phyloP scores from a whole-genome alignment of 2,797 vertebrate genomes.

The Calcarius lapponicus region DNA sequence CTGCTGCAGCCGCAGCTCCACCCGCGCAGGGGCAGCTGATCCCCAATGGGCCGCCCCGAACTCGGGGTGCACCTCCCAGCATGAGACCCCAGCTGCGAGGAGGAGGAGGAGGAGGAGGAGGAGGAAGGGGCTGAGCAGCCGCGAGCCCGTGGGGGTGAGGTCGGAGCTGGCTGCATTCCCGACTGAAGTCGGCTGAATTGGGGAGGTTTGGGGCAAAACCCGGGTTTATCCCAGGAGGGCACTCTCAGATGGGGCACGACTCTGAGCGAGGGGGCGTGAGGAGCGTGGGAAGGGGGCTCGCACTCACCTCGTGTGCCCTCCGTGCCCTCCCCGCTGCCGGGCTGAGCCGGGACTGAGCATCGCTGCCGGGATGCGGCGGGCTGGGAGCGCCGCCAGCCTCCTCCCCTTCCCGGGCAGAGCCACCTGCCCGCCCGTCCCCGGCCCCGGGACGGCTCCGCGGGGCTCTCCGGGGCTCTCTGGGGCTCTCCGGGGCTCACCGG shows the following conservation, averaged over 20 bases:
- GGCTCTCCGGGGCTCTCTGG: fast-evolving
- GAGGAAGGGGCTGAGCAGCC: background rate
- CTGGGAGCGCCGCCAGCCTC: constrained; percentile 36
- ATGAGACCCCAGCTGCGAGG: background rate
- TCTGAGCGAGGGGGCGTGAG: fast-evolving
- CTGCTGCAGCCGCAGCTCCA: background rate
- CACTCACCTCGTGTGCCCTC: constrained; percentile 39
- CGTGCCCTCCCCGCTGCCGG: background rate
- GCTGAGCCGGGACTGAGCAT: constrained; percentile 48
- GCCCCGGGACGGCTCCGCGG: background rate
- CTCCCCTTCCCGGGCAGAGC: constrained; percentile 62
- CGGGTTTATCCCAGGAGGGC: background rate
- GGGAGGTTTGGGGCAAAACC: background rate
- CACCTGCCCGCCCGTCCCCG: background rate
- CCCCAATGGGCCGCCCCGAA: background rate
- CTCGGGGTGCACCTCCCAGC: background rate
- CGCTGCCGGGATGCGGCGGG: background rate
- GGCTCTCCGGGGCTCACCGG: too few species aligned
- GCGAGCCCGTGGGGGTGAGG: fast-evolving
- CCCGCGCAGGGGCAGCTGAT: background rate
- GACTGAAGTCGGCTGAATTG: background rate
- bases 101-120: background rate
- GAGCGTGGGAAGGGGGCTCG: background rate
- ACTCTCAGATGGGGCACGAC: fast-evolving
- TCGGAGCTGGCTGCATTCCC: background rate